phyloP scores from a whole-genome alignment of 2,888 invertebrate species.

The Apoda limacodes region DNA sequence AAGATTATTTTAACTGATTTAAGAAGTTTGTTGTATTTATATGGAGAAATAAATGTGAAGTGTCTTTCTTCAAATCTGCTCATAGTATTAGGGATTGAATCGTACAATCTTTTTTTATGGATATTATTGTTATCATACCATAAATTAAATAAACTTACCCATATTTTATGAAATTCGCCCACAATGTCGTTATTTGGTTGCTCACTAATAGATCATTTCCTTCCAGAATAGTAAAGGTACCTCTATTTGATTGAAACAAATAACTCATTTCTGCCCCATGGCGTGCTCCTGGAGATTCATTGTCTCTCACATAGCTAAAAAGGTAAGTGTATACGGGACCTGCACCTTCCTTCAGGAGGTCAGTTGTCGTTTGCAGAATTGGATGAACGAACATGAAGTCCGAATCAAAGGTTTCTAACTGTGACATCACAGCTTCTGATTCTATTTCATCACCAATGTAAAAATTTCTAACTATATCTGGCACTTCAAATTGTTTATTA shows the following conservation, averaged over 20 bases:
- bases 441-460: conserved; percentile 34
- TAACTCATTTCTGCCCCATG: conserved; percentile 42
- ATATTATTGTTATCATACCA: no score
- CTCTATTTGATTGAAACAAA: conserved; percentile 41
- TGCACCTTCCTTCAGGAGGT: conserved; percentile 39
- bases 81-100: no score
- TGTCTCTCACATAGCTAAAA: conserved; percentile 29
- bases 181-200: background rate
- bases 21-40: no score
- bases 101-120: no score
- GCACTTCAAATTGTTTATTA: conserved; percentile 22
- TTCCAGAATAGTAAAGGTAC: conserved; percentile 23
- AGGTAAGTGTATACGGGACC: conserved; percentile 39
- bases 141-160: conserved; percentile 7
- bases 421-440: conserved; percentile 18
- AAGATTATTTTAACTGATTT: no score
- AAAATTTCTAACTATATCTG: conserved; percentile 25
- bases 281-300: conserved; percentile 24
- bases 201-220: conserved; percentile 9
- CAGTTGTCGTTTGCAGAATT: conserved; percentile 28
- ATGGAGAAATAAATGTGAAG: no score
- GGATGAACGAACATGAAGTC: conserved; percentile 35
- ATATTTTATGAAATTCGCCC: conserved; percentile 11
- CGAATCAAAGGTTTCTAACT: conserved; percentile 30
- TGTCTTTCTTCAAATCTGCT: no score